Base-by-base conservation (phyloP, 1,140 invertebrate genomes). In the Latrodectus geometricus region DNA sequence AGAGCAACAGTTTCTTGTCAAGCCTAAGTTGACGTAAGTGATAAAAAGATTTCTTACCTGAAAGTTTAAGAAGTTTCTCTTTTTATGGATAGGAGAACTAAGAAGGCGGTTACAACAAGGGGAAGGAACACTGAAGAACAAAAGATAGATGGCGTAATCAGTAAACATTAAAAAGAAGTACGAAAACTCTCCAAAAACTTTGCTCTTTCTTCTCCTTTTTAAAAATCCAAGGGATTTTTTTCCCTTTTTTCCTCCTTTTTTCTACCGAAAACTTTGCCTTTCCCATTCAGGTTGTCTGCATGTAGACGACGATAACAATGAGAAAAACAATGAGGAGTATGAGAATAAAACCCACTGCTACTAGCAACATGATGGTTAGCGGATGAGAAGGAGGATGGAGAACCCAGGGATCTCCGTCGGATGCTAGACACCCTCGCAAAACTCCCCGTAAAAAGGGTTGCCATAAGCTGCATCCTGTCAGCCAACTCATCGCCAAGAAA, bases 261-360 rank as follows among this genome's bases (percentile, higher is more conserved):
- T 76, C 48, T 52, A 66, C 61, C 17, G 8, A 8, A 8, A 17
- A 35, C 35, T 35, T 35, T 35, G 35, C 35, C 17, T 48, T 35
- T 7, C 73, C 52, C 66, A 21, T 21, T 87, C 69, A 87, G 14
- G 77, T 66, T 48, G 70, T 80, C 84, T 86, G 84, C 85, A 87
- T 87, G 72, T 87, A 80, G 23, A 87, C 78, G 48, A 87, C 78
- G 9, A 87, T 87, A 12, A 87, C 85, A 75, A 87, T 81, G 20
- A 87, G 77, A 56, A 87, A 87, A 11, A 87, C 85, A 0, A 87
- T 68, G n/a, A 87, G 56, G 21, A 87, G 78, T 14, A 87, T 87
- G 56, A 87, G 78, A 48, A 87, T 80, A 49, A 87, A 87, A 75
- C 77, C 85, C 9, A 87, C 85, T 12, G 85, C 85, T 12, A 87